A percentile compares a stretch with the other conserved stretches of the same genome.
phyloP scores from a whole-genome alignment of 30 jellyfish, hydroid and myxozoan species.

The Turritopsis dohrnii region DNA sequence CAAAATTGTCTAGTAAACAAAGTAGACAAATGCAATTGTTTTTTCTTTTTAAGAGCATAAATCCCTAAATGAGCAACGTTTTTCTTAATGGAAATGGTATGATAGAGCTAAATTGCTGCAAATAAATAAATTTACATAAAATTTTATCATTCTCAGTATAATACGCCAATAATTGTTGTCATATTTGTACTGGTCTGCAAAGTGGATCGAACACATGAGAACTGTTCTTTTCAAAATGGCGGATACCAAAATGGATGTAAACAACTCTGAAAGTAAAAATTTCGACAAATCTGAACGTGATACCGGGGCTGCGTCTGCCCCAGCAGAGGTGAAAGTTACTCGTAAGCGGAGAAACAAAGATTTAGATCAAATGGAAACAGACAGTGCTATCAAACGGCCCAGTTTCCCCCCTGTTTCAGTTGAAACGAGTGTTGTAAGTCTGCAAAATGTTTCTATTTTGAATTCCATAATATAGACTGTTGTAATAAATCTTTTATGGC shows the following conservation, averaged over 20 bases:
- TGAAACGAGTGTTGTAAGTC: constrained; percentile 19
- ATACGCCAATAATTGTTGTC: not conserved
- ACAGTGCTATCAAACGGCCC: constrained; percentile 68
- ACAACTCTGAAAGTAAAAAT: not conserved
- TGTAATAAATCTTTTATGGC: too few species aligned
- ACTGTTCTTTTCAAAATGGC: constrained; percentile 17
- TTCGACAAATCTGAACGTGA: constrained; percentile 44
- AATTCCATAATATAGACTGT: too few species aligned
- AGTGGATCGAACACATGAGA: not conserved
- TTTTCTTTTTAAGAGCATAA: too few species aligned
- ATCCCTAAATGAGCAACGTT: too few species aligned
- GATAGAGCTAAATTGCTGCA: too few species aligned
- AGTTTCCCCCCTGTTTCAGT: constrained; percentile 84
- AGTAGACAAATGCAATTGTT: too few species aligned
- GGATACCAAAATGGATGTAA: constrained; percentile 24
- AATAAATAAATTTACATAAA: too few species aligned
- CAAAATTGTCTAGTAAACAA: too few species aligned
- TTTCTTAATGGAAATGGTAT: too few species aligned
- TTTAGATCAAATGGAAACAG: constrained; percentile 81
- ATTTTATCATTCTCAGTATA: too few species aligned
- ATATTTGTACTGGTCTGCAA: not conserved
- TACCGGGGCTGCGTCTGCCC: constrained; percentile 81
- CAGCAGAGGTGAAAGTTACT: constrained; percentile 40
- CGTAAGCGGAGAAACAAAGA: constrained; percentile 36
- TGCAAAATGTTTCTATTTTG: too few species aligned